phyloP scores from a whole-genome alignment of 2,113 vertebrate genomes.

The Callipepla squamata region DNA sequence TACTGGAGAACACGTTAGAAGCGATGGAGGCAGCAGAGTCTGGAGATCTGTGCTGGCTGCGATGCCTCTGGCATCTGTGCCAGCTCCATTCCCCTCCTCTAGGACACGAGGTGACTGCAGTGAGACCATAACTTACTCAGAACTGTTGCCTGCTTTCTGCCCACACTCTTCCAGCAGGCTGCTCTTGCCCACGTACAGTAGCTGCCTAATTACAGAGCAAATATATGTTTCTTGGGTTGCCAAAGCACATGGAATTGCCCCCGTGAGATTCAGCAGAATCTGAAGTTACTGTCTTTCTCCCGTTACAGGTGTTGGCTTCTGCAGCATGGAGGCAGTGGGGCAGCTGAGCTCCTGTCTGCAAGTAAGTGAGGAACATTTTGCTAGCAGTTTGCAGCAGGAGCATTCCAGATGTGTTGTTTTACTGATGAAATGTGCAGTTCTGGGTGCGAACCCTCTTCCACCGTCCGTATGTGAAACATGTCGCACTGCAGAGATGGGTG shows the following conservation, averaged over 20 bases:
- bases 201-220: not conserved
- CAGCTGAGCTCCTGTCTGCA: rapidly evolving
- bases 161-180: not conserved
- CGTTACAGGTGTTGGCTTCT: not conserved
- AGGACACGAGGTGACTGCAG: not conserved
- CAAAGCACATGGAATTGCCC: not conserved
- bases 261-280: not conserved
- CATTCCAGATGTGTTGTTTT: not conserved
- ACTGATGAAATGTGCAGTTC: not conserved
- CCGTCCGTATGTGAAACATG: rapidly evolving
- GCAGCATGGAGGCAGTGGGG: rapidly evolving
- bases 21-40: not conserved
- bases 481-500: not conserved
- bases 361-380: not conserved
- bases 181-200: not conserved
- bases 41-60: not conserved
- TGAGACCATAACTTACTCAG: not conserved
- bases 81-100: not conserved
- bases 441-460: not conserved
- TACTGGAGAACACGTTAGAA: not conserved
- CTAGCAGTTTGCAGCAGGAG: not conserved
- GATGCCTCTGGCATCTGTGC: not conserved
- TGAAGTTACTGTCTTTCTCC: not conserved
- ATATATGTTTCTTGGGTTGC: not conserved
- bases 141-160: not conserved